Base-by-base conservation (phyloP, 2,113 vertebrate species). In the Otocyon megalotis region DNA sequence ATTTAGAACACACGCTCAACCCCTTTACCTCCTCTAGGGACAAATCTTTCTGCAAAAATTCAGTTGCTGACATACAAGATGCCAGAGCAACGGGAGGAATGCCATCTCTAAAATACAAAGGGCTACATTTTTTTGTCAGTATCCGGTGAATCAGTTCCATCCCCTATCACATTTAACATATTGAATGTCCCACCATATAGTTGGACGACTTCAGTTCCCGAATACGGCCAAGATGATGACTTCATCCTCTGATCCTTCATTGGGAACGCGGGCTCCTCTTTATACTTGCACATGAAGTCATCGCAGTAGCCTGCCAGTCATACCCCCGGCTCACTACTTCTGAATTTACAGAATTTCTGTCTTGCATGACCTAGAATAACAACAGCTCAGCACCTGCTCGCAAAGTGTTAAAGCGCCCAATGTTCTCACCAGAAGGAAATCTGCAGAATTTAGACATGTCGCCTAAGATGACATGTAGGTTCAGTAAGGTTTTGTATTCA, bases 341-440 rank as follows among this genome's bases (percentile, higher is more conserved):
- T 98, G 97, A 97, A 98, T 98, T 96, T 98, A 62, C 96, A 98
- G 95, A 97, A 98, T 98, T 97, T 96, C 88, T 97, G 85, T 94
- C 95, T 92, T 97, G 97, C 85, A 89, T 98, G 98, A 98, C 97
- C 97, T 98, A 97, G 93, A 97, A 98, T 97, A 97, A 96, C 87
- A 97, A 92, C 96, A 86, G 90, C 97, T 98, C 98, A 97, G 96
- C 98, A 99, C 98, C 98, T 99, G 98, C 98, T 98, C 82, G 53
- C 85, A 87, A 95, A 85, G 83, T 97, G 98, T 97, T 98, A 97
- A 97, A 98, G 95, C 0, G 11, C 26, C 77, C 82, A 88, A 62
- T 98, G 98, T 97, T 98, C 97, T 98, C 98, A 98, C 90, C 93
- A 98, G 95, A 96, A 83, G 96, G 97, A 98, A 98, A 98, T 98